phyloP scores from a whole-genome alignment of 2,888 invertebrate species.

The Mesorhabditis sp. region DNA sequence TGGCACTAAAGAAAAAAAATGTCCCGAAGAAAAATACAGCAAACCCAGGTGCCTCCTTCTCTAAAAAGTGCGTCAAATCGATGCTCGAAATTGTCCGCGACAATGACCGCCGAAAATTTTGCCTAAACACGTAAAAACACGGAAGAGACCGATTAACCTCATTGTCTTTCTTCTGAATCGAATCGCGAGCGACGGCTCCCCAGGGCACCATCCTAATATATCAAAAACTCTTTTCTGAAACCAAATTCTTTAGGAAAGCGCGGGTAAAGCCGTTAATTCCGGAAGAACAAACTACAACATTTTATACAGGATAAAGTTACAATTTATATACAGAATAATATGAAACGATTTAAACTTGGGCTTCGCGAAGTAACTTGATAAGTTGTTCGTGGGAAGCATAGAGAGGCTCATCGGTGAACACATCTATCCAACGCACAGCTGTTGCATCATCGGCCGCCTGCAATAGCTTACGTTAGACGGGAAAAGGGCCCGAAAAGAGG shows the following conservation, averaged over 20 bases:
- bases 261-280: not conserved
- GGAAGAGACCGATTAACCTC: not conserved
- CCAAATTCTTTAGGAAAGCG: not conserved
- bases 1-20: conserved; percentile 21
- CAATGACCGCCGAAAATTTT: conserved; percentile 22
- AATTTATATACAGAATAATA: not conserved
- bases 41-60: conserved; percentile 11
- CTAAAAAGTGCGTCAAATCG: conserved; percentile 25
- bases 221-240: not conserved
- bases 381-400: conserved; percentile 86
- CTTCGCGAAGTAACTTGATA: conserved; percentile 60
- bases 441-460: conserved; percentile 87
- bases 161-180: conserved; percentile 4
- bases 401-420: conserved; percentile 70
- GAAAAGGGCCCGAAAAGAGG: no score
- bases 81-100: conserved; percentile 30
- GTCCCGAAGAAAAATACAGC: not conserved
- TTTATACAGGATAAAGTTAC: not conserved
- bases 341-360: not conserved
- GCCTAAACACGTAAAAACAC: not conserved
- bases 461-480: conserved; percentile 9
- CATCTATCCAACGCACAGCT: conserved; percentile 82
- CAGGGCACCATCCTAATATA: not conserved
- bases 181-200: not conserved
- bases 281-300: not conserved